phyloP scores from a whole-genome alignment of 53 echinoderm and acorn worm species.

The Paracentrotus lividus region DNA sequence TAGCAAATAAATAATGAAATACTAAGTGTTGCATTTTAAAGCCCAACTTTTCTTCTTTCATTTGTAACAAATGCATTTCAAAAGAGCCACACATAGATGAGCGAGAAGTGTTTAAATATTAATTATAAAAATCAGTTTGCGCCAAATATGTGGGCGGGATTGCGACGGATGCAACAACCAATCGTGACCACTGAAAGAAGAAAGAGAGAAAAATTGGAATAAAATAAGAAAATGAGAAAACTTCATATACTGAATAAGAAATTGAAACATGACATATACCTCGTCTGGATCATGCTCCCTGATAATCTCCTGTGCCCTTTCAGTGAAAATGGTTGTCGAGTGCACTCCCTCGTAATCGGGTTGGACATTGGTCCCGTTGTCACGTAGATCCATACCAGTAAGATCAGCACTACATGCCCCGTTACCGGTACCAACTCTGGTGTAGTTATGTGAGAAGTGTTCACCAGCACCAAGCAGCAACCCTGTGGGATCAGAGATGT shows the following conservation, averaged over 20 bases:
- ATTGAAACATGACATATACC: neutral
- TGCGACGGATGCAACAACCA: too few relatives aligned
- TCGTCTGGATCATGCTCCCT: constrained; percentile 54
- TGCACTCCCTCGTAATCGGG: constrained; percentile 65
- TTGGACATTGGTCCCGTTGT: constrained; percentile 51
- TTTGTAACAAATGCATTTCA: too few relatives aligned
- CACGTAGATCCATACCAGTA: constrained; percentile 58
- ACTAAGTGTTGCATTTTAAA: too few relatives aligned
- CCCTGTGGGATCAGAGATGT: neutral
- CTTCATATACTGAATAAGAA: too few relatives aligned
- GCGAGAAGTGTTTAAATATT: too few relatives aligned
- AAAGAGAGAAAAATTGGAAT: neutral
- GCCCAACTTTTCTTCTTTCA: too few relatives aligned
- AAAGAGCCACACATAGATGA: too few relatives aligned
- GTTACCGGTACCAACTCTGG: neutral
- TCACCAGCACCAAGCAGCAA: constrained; percentile 53
- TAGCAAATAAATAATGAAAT: too few relatives aligned
- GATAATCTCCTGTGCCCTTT: constrained; percentile 78
- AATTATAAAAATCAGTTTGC: too few relatives aligned
- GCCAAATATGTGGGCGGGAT: too few relatives aligned
- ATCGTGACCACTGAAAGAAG: neutral
- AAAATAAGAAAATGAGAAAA: neutral
- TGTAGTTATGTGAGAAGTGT: constrained; percentile 44
- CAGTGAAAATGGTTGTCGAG: constrained; percentile 78
- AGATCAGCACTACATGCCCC: neutral